Conservation (phyloP, 2,888 invertebrate species). For the Melangyna quadrimaculata region DNA sequence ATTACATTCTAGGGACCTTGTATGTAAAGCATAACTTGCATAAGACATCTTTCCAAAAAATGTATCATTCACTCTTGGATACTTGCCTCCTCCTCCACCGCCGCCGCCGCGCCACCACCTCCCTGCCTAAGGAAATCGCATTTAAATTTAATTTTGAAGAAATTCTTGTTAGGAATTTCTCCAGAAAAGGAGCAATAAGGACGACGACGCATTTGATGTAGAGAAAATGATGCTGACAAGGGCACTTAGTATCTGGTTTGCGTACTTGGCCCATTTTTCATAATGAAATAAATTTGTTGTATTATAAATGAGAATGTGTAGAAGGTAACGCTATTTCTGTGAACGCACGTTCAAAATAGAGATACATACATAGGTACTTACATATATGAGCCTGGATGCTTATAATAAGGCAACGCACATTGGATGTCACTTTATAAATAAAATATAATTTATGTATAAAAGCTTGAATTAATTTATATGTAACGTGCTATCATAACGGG, state of each 20-base stretch:
- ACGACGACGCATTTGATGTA: not conserved
- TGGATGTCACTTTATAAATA: constrained; percentile 52
- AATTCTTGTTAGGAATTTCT: not conserved
- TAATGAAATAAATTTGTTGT: constrained; percentile 47
- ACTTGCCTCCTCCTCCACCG: not conserved
- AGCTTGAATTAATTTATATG: constrained; percentile 65
- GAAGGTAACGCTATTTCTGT: not conserved
- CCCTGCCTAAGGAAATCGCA: constrained; percentile 13
- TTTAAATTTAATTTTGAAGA: constrained; percentile 39
- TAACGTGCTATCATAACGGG: constrained; percentile 65
- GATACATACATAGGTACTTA: constrained; percentile 10
- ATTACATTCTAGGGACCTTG: constrained; percentile 42
- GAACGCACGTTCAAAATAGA: constrained; percentile 25
- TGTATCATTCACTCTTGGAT: not conserved
- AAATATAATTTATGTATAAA: constrained; percentile 51
- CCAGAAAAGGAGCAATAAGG: not conserved
- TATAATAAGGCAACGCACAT: constrained; percentile 35
- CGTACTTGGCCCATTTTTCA: constrained; percentile 59
- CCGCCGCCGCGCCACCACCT: not conserved
- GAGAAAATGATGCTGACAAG: not conserved
- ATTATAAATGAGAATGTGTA: constrained; percentile 42
- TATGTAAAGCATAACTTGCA: not conserved
- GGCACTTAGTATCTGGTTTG: constrained; percentile 32
- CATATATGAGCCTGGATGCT: not conserved
- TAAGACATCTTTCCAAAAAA: not conserved